These are phyloP conservation scores for Leucophora obtusa DNA, from an alignment of 2,888 invertebrate genomes.

Conservation along the genomic window DNA sequence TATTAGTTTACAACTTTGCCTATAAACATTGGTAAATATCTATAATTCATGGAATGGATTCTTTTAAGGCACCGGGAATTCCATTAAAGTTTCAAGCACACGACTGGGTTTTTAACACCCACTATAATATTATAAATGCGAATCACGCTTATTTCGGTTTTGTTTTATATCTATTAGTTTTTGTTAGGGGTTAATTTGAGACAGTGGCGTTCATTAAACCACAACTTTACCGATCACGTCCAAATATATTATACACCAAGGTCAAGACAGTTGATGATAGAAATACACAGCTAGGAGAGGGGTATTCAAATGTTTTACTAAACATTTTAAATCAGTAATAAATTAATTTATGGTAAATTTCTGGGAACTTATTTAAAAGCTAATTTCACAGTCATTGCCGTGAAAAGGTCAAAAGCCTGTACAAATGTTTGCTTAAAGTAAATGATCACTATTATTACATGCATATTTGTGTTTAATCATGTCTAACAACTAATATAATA, in stretches of 20 bases:
- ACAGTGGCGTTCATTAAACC: conserved; percentile 14
- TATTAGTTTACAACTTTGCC: not conserved
- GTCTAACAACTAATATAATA: not conserved
- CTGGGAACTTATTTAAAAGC: not conserved
- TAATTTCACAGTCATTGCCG: conserved; percentile 12
- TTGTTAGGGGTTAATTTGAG: not conserved
- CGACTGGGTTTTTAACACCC: conserved; percentile 15
- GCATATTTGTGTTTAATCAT: not conserved
- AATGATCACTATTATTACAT: conserved; percentile 3
- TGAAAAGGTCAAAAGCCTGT: conserved; percentile 23
- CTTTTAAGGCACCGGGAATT: conserved; percentile 20
- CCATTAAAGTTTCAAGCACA: not conserved
- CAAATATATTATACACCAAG: conserved; percentile 24
- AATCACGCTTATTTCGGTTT: conserved; percentile 34
- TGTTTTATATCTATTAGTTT: not conserved
- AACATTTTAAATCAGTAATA: not conserved
- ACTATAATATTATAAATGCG: not conserved
- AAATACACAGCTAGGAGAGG: not conserved
- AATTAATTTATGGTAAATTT: conserved; percentile 8
- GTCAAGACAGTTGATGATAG: conserved; percentile 7
- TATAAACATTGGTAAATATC: not conserved
- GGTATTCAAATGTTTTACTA: not conserved
- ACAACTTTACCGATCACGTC: conserved; percentile 22
- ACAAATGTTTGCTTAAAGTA: conserved; percentile 33
- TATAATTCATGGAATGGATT: conserved; percentile 15